These are phyloP conservation scores for Siniperca scherzeri DNA, from an alignment of 2,797 vertebrate genomes.

Conservation along the genomic window DNA sequence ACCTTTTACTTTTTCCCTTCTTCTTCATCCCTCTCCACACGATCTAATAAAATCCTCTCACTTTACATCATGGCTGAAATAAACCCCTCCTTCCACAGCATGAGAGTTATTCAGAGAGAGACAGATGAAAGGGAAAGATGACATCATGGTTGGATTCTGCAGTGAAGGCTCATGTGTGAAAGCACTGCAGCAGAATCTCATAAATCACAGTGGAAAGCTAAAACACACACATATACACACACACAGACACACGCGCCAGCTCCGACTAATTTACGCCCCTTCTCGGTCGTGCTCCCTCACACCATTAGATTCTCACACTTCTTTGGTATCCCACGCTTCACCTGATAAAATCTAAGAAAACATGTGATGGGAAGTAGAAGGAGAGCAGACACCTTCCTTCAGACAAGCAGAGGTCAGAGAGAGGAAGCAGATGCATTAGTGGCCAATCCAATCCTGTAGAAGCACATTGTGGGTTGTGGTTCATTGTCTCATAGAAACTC, in stretches of 20 bases:
- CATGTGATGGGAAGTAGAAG: slow-evolving; percentile 45
- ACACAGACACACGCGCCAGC: slow-evolving; percentile 23
- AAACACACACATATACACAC: slow-evolving; percentile 16
- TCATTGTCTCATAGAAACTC: neutral
- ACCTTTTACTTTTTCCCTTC: slow-evolving; percentile 1
- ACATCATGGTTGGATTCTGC: slow-evolving; percentile 78
- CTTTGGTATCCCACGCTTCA: slow-evolving; percentile 31
- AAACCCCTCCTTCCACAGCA: slow-evolving; percentile 49
- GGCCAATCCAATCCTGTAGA: neutral
- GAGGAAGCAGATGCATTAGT: slow-evolving; percentile 6
- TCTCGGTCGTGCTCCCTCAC: slow-evolving; percentile 52
- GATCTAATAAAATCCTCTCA: slow-evolving; percentile 44
- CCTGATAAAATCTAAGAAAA: slow-evolving; percentile 18
- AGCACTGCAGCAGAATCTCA: slow-evolving; percentile 71
- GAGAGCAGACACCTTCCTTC: slow-evolving; percentile 26
- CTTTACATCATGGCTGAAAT: slow-evolving; percentile 38
- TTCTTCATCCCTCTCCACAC: neutral
- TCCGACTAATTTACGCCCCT: slow-evolving; percentile 57
- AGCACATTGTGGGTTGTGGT: neutral
- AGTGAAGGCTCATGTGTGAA: slow-evolving; percentile 73
- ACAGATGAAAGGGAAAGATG: slow-evolving; percentile 75
- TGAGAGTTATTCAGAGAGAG: slow-evolving; percentile 46
- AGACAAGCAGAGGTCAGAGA: slow-evolving; percentile 28
- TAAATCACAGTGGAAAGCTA: slow-evolving; percentile 24
- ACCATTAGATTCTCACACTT: slow-evolving; percentile 75